Evolutionary conservation across 2,113 vertebrate species (phyloP).

Genomic region (Nerophis ophidion): DNA sequence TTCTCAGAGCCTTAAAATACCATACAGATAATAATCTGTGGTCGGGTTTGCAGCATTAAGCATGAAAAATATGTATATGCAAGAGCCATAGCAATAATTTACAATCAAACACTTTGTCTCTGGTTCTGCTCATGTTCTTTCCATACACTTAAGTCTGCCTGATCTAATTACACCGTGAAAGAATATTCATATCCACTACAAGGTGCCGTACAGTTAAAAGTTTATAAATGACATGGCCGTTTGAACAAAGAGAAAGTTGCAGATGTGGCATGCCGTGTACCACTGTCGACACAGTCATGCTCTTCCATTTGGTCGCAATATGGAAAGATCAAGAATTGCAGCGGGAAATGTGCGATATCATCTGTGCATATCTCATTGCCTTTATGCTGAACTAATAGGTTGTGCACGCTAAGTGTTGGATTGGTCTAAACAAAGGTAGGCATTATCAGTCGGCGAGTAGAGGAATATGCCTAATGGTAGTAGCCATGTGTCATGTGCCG

Average conservation of each 20-base stretch:
- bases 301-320: neutral
- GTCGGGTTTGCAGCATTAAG: too few relatives aligned
- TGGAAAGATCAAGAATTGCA: neutral
- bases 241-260: neutral
- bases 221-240: neutral
- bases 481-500: neutral
- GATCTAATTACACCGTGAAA: too few relatives aligned
- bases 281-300: neutral
- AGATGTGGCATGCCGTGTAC: neutral
- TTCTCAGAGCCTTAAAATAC: too few relatives aligned
- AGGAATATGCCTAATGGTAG: neutral
- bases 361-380: neutral
- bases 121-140: too few relatives aligned
- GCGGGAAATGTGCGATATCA: neutral
- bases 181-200: too few relatives aligned
- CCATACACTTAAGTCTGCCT: too few relatives aligned
- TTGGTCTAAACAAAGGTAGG: neutral
- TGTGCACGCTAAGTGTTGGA: neutral
- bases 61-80: too few relatives aligned
- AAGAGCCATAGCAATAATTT: too few relatives aligned
- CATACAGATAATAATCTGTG: too few relatives aligned
- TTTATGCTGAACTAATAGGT: neutral
- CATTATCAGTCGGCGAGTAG: neutral
- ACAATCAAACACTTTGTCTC: too few relatives aligned
- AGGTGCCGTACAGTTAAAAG: too few relatives aligned